Evolutionary conservation across 2,113 vertebrate species (phyloP), one percentile per base, ranked within the genome.

Genomic region (Cricetomys ansorgei): DNA sequence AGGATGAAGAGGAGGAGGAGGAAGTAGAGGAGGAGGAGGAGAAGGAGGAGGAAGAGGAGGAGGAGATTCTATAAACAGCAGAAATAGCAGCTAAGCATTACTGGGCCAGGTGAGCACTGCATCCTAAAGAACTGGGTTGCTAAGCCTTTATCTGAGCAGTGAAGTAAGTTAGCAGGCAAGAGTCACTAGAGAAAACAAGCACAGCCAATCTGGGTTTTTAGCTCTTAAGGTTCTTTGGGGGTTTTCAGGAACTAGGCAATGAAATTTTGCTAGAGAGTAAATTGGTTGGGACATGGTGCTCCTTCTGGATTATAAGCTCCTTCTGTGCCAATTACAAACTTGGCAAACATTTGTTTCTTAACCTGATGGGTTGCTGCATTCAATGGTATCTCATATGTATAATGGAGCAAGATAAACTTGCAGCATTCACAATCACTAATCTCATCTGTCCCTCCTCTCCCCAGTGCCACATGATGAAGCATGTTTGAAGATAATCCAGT

Each of bases 261-360:
- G 92, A 87, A 94, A 79, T 96, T 97, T 97, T 97, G 96, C 50
- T 73, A 23, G 83, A 91, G 37, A 94, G 94, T 96, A 96, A 96
- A 94, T 85, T 90, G 75, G 80, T 70, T 86, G 96, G 92, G 96
- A 94, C 79, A 94, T 95, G 96, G 92, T 94, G 69, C 88, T 97
- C 92, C 96, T 97, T 96, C 93, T 40, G 91, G 84, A 96, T 53
- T 94, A 43, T 67, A 90, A 97, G 94, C 95, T 95, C 97, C 91
- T 98, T 98, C 93, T 94, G 94, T 96, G 72, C 96, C 98, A 97
- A 97, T 97, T 98, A 97, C 94, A 95, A 97, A 96, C 84, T 94
- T 89, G 92, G 92, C 87, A 97, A 83, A 88, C 98, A 95, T 95
- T 98, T 98, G 96, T 98, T 98, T 97, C 97, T 97, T 98, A 97